Base-by-base conservation (phyloP, 1,140 invertebrate species). In the Drosophila arawakana region DNA sequence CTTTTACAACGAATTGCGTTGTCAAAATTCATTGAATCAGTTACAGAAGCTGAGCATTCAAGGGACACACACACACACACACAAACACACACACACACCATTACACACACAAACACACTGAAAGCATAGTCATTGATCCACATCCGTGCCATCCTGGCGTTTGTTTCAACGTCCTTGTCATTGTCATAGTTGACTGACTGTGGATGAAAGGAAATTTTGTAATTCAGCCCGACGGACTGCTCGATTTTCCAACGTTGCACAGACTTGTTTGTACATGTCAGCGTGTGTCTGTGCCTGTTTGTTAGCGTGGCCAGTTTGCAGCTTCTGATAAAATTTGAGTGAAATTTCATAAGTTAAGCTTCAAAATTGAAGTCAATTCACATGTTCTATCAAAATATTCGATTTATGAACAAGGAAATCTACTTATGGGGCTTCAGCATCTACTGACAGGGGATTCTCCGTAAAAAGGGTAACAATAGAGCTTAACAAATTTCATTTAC, bases 21-120 rank as follows among this genome's bases (percentile, higher is more conserved):
- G 57, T 60, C 67, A 58, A 70, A 70, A 65, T 70, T 70, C 67
- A 70, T 70, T 70, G 67, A 70, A 43, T 60, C 58, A 39, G 50
- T 52, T 44, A 68, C 66, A 68, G 55, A 59, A 41, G 57, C 39
- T 41, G 57, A 44, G 41, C 21, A 55, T 65, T 65, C 39, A 65
- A 55, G 50, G 50, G 57, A 30, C 57, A 30, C 41, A 6, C 41
- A 60, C 43, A 60, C 25, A 44, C 55, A 34, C 18, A 58, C 15
- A 43, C 7, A 25, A 13, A 50, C 34, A 39, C 44, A 50, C 30
- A 49, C 59, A 49, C n/a, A 25, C 18, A 30, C 25, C 25, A 30
- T 30, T 30, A 30, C 25, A 25, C 34, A 49, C 15, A 68, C 21
- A n/a, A n/a, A 68, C 30, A 49, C 25, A 49, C 7, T 11, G 10